Percentiles rank a stretch among this genome's conserved stretches.
Evolutionary conservation across 1,140 invertebrate genomes (phyloP).

Genomic region (Spodoptera litura): DNA sequence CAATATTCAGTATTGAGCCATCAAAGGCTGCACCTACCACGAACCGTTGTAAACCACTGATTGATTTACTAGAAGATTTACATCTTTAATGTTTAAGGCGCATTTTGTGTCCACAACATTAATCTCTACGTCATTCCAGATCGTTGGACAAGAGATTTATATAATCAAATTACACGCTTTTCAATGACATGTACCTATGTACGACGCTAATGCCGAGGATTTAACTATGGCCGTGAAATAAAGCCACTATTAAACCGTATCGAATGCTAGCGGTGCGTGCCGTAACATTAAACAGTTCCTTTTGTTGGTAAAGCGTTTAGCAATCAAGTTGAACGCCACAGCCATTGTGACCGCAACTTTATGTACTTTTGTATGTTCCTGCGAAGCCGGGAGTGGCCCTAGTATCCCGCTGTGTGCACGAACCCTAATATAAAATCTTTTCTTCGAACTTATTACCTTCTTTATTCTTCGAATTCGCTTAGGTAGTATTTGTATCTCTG

Average conservation of each 20-base stretch:
- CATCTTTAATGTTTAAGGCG: slow-evolving; percentile 8
- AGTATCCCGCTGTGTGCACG: slow-evolving; percentile 38
- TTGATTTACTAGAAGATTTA: slow-evolving; percentile 37
- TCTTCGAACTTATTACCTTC: slow-evolving; percentile 16
- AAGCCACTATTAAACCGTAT: slow-evolving; percentile 70
- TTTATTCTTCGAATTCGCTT: slow-evolving; percentile 10
- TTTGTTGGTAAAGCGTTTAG: slow-evolving; percentile 76
- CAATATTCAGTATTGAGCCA: slow-evolving; percentile 21
- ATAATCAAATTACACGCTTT: slow-evolving; percentile 47
- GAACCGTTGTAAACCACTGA: slow-evolving; percentile 34
- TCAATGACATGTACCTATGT: slow-evolving; percentile 44
- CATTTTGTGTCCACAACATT: slow-evolving; percentile 39
- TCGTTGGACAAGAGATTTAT: slow-evolving; percentile 33
- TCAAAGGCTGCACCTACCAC: slow-evolving; percentile 19
- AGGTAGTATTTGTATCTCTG: not conserved
- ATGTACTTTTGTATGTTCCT: slow-evolving; percentile 60
- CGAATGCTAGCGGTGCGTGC: slow-evolving; percentile 70
- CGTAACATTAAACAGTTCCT: slow-evolving; percentile 81
- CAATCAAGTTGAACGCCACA: slow-evolving; percentile 66
- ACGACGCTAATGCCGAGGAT: slow-evolving; percentile 47
- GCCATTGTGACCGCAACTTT: slow-evolving; percentile 61
- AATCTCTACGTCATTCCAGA: slow-evolving; percentile 38
- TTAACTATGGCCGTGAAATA: slow-evolving; percentile 61
- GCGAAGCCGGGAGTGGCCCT: slow-evolving; percentile 52
- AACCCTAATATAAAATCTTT: slow-evolving; percentile 35